phyloP scores from a whole-genome alignment of 2,888 invertebrate species.

The Drosophila pullipes region DNA sequence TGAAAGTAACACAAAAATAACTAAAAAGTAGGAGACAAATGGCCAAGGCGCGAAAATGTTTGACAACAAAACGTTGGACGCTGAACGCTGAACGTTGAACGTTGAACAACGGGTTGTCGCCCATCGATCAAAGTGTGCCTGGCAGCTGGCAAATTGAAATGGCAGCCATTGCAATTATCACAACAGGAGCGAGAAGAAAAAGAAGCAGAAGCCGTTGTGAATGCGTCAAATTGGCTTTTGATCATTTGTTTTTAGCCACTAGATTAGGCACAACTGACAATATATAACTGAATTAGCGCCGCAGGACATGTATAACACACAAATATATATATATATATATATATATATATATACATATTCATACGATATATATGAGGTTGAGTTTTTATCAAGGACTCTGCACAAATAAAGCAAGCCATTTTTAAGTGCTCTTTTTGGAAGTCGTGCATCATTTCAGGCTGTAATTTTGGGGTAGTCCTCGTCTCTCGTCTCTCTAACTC shows the following conservation, averaged over 20 bases:
- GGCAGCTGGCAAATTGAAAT: constrained; percentile 74
- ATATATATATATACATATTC: background rate
- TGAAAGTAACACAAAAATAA: constrained; percentile 11
- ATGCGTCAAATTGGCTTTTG: constrained; percentile 33
- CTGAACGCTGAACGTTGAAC: constrained; percentile 1
- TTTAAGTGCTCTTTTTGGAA: constrained; percentile 21
- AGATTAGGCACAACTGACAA: constrained; percentile 71
- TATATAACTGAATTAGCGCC: constrained; percentile 77
- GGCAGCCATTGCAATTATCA: constrained; percentile 73
- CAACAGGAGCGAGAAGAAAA: constrained; percentile 27
- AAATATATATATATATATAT: no score
- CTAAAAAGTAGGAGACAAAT: constrained; percentile 63
- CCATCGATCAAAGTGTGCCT: constrained; percentile 74
- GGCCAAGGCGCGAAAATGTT: constrained; percentile 77
- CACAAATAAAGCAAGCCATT: constrained; percentile 10
- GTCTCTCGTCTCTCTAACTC: constrained; percentile 21
- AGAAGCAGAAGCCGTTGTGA: background rate
- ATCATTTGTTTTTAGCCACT: constrained; percentile 44
- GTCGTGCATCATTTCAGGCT: constrained; percentile 69
- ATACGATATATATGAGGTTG: constrained; percentile 21
- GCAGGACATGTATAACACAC: constrained; percentile 55
- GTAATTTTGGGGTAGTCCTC: constrained; percentile 26
- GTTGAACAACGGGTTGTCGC: constrained; percentile 33
- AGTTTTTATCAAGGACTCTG: constrained; percentile 30
- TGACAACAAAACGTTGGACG: constrained; percentile 63